Evolutionary conservation across 1,140 invertebrate species (phyloP).

Genomic region (Pseudachorutes palmiensis): DNA sequence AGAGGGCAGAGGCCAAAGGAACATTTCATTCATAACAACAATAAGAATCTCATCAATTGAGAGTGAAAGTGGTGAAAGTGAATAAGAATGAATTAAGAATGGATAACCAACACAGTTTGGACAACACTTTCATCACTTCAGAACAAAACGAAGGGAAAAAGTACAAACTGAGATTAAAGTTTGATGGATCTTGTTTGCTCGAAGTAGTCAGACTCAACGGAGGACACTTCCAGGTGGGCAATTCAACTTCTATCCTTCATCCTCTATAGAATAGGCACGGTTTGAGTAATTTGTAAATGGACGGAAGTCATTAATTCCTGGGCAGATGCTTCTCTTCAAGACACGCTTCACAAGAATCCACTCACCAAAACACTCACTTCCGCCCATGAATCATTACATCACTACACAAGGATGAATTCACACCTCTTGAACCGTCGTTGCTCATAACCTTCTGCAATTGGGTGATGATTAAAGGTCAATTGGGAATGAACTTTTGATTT

Average conservation of each 20-base stretch:
- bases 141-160: conserved; percentile 33
- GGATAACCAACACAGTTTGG: background rate
- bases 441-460: background rate
- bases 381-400: too few relatives aligned
- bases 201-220: conserved; percentile 38
- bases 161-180: conserved; percentile 39
- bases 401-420: too few relatives aligned
- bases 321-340: too few relatives aligned
- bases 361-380: too few relatives aligned
- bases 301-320: too few relatives aligned
- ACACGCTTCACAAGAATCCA: too few relatives aligned
- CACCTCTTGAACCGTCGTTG: background rate
- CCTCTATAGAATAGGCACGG: background rate
- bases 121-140: too few relatives aligned
- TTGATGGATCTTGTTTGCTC: conserved; percentile 37
- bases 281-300: background rate
- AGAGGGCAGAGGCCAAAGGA: too few relatives aligned
- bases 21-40: too few relatives aligned
- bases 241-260: background rate
- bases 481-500: conserved; percentile 12
- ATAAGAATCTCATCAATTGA: too few relatives aligned
- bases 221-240: conserved; percentile 37
- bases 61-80: too few relatives aligned
- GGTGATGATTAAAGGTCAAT: background rate
- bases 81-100: conserved; percentile 16